Conservation (phyloP, 2,113 vertebrate genomes). For the Lepus europaeus region DNA sequence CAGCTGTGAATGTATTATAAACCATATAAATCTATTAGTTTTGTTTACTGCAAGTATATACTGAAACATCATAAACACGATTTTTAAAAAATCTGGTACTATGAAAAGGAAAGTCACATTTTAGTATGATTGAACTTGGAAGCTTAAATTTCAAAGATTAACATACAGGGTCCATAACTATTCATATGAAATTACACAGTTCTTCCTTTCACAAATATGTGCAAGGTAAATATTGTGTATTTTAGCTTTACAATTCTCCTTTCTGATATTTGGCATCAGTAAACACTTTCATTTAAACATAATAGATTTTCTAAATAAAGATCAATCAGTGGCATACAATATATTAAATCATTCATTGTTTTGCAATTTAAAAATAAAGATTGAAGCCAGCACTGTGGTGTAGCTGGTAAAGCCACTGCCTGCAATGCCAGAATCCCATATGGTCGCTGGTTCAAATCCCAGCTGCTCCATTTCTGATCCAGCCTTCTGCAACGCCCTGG, state of each 20-base stretch:
- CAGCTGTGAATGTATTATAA: not conserved
- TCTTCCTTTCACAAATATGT: conserved; percentile 70
- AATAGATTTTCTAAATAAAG: not conserved
- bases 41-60: not conserved
- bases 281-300: conserved; percentile 36
- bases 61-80: not conserved
- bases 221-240: conserved; percentile 75
- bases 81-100: not conserved
- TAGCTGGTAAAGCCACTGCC: too few relatives aligned
- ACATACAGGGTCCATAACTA: conserved; percentile 50
- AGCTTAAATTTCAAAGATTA: conserved; percentile 70
- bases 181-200: conserved; percentile 57
- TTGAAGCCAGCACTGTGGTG: not conserved
- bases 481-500: too few relatives aligned
- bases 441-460: too few relatives aligned
- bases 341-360: not conserved
- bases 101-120: conserved; percentile 53
- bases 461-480: too few relatives aligned
- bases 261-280: not conserved
- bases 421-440: too few relatives aligned
- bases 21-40: not conserved
- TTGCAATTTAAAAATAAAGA: not conserved
- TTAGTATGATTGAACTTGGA: conserved; percentile 64
- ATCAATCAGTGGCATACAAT: not conserved
- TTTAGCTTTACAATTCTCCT: conserved; percentile 24